Evolutionary conservation across 23 tunicate species (phyloP).

Genomic region (Trididemnum nubilum): DNA sequence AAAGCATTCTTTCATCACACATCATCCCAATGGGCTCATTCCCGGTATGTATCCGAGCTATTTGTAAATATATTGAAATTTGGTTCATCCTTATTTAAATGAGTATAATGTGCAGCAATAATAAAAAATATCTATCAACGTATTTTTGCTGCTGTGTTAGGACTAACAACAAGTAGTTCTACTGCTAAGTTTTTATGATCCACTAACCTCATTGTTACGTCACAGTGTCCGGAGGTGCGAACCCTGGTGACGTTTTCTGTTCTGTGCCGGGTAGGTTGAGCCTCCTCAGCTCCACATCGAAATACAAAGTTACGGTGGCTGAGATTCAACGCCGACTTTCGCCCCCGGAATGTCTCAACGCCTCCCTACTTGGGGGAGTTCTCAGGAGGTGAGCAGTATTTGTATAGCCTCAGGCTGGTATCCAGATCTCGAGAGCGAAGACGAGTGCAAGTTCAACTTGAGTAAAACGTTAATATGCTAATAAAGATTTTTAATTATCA

Average conservation of each 20-base stretch:
- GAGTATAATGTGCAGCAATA: not conserved
- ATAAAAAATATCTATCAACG: not conserved
- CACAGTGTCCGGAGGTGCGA: slow-evolving; percentile 82
- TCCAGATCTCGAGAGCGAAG: too few relatives aligned
- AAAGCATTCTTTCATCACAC: slow-evolving; percentile 40
- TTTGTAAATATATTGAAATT: too few relatives aligned
- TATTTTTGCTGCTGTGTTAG: too few relatives aligned
- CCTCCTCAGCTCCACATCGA: slow-evolving; percentile 94
- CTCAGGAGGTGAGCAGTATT: slow-evolving; percentile 75
- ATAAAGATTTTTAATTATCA: too few relatives aligned
- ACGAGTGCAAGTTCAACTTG: too few relatives aligned
- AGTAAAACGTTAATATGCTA: too few relatives aligned
- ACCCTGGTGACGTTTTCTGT: slow-evolving; percentile 96
- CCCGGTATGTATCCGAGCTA: slow-evolving; percentile 43
- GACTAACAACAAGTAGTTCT: not conserved
- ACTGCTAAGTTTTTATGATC: too few relatives aligned
- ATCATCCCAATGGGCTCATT: slow-evolving; percentile 42
- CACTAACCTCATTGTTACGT: slow-evolving; percentile 3
- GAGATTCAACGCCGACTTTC: slow-evolving; percentile 97
- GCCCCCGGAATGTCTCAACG: slow-evolving; percentile 98
- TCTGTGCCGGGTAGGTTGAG: slow-evolving; percentile 98
- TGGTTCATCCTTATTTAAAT: not conserved
- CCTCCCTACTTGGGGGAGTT: slow-evolving; percentile 98
- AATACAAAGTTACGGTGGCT: slow-evolving; percentile 99
- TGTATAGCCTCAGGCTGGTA: too few relatives aligned